A percentile compares a stretch with the other conserved stretches of the same genome.
Conservation (phyloP, 2,888 invertebrate species). For the Aspidiotus destructor region DNA sequence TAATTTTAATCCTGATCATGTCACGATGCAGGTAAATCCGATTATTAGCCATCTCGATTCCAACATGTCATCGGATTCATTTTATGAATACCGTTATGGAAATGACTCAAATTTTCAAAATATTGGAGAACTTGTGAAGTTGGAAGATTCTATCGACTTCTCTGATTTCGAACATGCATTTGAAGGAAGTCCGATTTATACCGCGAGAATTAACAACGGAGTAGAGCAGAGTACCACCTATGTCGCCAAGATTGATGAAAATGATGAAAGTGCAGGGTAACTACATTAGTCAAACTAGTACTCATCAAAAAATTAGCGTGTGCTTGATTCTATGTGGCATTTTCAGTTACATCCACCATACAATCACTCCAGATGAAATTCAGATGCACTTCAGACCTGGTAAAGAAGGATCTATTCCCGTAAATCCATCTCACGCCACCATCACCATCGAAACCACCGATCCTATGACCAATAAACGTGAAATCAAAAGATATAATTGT, state of each 20-base stretch:
- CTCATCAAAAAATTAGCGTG: no score
- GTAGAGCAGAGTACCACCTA: conserved; percentile 39
- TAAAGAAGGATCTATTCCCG: conserved; percentile 52
- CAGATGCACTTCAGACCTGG: conserved; percentile 57
- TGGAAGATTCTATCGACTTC: conserved; percentile 44
- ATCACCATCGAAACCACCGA: conserved; percentile 57
- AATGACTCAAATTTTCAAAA: conserved; percentile 5
- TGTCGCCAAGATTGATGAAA: conserved; percentile 42
- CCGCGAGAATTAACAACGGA: conserved; percentile 41
- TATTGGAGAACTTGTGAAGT: conserved; percentile 10
- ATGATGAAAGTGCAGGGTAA: conserved; percentile 47
- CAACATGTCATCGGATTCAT: not conserved
- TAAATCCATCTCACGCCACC: conserved; percentile 58
- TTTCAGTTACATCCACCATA: conserved; percentile 37
- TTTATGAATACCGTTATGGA: not conserved
- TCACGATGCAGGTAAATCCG: no score
- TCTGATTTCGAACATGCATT: conserved; percentile 46
- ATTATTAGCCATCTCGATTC: no score
- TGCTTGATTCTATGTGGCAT: conserved; percentile 35
- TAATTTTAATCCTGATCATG: no score
- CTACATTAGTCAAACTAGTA: not conserved
- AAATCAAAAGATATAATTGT: conserved; percentile 63
- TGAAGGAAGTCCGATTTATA: conserved; percentile 43
- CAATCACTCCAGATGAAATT: conserved; percentile 42
- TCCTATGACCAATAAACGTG: conserved; percentile 44